A percentile compares a stretch with the other conserved stretches of the same genome.
phyloP scores from a whole-genome alignment of 2,113 vertebrate genomes.

The Brienomyrus longianalis region DNA sequence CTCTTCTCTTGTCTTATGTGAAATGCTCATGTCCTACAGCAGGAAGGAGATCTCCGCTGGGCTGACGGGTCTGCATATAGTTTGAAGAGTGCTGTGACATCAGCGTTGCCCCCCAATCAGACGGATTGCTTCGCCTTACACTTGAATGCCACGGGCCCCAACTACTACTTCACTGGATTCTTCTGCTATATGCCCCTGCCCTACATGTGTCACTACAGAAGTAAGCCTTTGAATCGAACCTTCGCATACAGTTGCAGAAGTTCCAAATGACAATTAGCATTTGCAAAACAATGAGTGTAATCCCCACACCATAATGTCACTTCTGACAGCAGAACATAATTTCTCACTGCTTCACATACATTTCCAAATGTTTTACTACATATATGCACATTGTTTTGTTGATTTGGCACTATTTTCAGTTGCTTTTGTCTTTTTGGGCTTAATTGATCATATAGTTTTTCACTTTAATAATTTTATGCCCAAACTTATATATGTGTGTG shows the following conservation, averaged over 20 bases:
- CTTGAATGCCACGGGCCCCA: conserved; percentile 62
- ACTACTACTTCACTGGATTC: conserved; percentile 71
- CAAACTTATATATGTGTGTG: neutral
- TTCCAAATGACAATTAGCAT: neutral
- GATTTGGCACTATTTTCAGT: neutral
- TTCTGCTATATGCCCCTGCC: conserved; percentile 72
- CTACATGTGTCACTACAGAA: conserved; percentile 77
- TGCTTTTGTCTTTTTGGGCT: neutral
- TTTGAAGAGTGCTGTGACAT: conserved; percentile 47
- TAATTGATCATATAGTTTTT: neutral
- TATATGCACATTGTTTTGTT: neutral
- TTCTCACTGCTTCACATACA: neutral
- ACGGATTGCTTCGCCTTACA: conserved; percentile 77
- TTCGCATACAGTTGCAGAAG: neutral
- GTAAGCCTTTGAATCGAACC: conserved; percentile 56
- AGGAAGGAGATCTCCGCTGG: conserved; percentile 69
- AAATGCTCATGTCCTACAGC: conserved; percentile 47
- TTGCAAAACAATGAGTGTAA: neutral
- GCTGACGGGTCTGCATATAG: conserved; percentile 67
- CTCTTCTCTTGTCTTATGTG: neutral
- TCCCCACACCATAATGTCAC: neutral
- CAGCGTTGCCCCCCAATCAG: conserved; percentile 62
- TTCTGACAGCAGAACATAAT: neutral
- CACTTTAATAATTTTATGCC: neutral
- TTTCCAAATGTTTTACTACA: neutral